These are phyloP conservation scores for Meda fulgida DNA, from an alignment of 2,797 vertebrate genomes.

Conservation along the genomic window DNA sequence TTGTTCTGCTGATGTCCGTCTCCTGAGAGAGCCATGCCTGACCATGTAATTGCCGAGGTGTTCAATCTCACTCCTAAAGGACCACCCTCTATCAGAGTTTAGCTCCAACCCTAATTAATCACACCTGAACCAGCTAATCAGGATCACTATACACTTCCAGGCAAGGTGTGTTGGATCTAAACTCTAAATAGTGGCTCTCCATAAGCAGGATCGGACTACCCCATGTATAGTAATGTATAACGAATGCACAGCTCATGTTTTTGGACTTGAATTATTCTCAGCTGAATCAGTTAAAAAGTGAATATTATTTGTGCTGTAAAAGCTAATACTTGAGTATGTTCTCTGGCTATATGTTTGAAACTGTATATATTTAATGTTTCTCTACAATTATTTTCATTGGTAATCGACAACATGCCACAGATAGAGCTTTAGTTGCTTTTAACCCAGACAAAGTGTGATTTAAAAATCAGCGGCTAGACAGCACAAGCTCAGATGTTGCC, in stretches of 20 bases:
- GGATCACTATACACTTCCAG: not conserved
- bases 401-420: not conserved
- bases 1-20: not conserved
- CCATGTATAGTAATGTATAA: not conserved
- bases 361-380: not conserved
- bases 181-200: not conserved
- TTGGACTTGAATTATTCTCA: not conserved
- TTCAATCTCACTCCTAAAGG: not conserved
- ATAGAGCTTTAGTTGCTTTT: not conserved
- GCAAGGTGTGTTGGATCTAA: not conserved
- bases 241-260: not conserved
- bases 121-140: not conserved
- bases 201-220: not conserved
- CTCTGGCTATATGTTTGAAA: not conserved
- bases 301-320: not conserved
- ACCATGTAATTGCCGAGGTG: not conserved
- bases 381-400: not conserved
- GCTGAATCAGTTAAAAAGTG: not conserved
- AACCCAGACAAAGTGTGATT: slow-evolving; percentile 14
- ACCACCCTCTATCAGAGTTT: not conserved
- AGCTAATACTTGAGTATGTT: too few relatives aligned
- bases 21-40: not conserved
- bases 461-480: slow-evolving; percentile 3
- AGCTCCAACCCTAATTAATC: not conserved
- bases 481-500: not conserved